Conservation (phyloP, 2,797 vertebrate genomes). For the Helicolenus hilgendorfi region DNA sequence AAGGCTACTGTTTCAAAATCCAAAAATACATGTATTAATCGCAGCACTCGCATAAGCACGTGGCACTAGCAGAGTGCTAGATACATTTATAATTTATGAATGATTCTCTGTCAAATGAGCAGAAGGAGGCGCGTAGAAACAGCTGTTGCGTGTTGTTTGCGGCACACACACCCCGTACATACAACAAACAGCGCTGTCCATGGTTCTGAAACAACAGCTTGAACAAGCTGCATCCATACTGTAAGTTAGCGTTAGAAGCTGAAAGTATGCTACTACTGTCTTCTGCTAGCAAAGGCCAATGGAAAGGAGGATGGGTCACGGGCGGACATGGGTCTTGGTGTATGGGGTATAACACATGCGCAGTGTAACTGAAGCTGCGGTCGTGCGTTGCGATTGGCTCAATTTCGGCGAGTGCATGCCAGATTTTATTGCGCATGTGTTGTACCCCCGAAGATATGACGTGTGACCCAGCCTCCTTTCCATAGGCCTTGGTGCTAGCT, state of each 20-base stretch:
- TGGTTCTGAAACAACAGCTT: not conserved
- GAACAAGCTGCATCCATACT: not conserved
- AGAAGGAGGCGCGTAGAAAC: not conserved
- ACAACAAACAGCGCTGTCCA: not conserved
- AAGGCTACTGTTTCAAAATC: not conserved
- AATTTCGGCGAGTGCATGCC: too few relatives aligned
- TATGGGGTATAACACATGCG: too few relatives aligned
- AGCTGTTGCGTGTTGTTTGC: not conserved
- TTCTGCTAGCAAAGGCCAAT: too few relatives aligned
- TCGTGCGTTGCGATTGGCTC: too few relatives aligned
- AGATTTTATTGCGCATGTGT: too few relatives aligned
- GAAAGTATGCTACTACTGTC: not conserved
- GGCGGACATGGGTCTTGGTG: too few relatives aligned
- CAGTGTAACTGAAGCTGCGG: too few relatives aligned
- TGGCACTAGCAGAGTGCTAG: not conserved
- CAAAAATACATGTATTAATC: not conserved
- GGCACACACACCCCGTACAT: not conserved
- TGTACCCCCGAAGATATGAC: too few relatives aligned
- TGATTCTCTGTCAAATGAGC: not conserved
- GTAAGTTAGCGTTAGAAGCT: not conserved
- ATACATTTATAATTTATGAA: accelerated
- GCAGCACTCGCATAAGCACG: not conserved
- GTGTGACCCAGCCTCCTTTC: too few relatives aligned
- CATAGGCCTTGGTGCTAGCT: too few relatives aligned
- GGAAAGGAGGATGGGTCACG: too few relatives aligned